A percentile compares a stretch with the other conserved stretches of the same genome.
These are phyloP conservation scores for Barypeithes pellucidus DNA, from an alignment of 2,888 invertebrate species.

Conservation along the genomic window DNA sequence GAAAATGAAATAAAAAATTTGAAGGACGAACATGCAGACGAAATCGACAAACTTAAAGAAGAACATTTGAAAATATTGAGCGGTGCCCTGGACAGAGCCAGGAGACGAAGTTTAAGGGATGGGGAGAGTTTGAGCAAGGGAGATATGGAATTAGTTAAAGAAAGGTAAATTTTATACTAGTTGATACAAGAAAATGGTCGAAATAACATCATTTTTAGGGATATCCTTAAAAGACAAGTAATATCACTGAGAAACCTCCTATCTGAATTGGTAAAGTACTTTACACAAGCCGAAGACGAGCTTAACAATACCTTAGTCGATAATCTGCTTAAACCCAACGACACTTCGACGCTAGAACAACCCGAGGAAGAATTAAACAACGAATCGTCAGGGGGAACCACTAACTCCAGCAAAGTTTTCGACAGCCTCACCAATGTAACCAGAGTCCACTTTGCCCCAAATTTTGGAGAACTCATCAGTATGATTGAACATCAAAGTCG, in stretches of 20 bases:
- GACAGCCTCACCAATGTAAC: constrained; percentile 56
- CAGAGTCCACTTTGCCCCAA: constrained; percentile 82
- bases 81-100: constrained; percentile 65
- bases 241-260: constrained; percentile 78
- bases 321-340: constrained; percentile 73
- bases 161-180: constrained; percentile 71
- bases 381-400: constrained; percentile 58
- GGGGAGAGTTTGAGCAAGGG: constrained; percentile 72
- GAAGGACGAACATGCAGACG: constrained; percentile 75
- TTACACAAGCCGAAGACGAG: constrained; percentile 84
- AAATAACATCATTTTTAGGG: constrained; percentile 71
- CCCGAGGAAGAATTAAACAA: constrained; percentile 60
- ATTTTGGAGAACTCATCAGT: constrained; percentile 75
- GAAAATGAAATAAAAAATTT: constrained; percentile 75
- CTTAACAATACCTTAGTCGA: constrained; percentile 83
- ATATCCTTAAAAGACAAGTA: constrained; percentile 79
- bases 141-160: constrained; percentile 75
- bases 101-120: constrained; percentile 63
- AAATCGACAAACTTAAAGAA: constrained; percentile 73
- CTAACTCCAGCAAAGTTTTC: constrained; percentile 58
- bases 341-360: constrained; percentile 35
- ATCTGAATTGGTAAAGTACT: constrained; percentile 81
- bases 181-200: background rate
- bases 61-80: constrained; percentile 64
- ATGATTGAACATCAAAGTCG: constrained; percentile 77